Evolutionary conservation across 2,113 vertebrate genomes (phyloP).

Genomic region (Upupa epops): DNA sequence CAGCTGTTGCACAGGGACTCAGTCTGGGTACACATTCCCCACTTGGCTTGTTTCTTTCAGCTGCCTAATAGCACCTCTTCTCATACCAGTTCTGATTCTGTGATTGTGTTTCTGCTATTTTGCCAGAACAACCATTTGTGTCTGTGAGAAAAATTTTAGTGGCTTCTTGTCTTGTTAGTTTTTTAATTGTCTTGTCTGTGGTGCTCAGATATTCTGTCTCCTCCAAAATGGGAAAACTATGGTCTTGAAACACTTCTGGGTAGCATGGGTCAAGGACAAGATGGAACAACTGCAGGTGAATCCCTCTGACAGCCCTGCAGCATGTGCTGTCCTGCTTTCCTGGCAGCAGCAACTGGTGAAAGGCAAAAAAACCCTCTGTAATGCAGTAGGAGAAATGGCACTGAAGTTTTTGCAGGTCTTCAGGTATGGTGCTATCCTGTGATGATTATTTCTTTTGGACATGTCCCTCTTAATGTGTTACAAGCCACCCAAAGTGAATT

Average conservation of each 20-base stretch:
- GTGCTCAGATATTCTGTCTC: background rate
- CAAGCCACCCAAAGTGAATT: background rate
- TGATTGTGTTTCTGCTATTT: too few species aligned
- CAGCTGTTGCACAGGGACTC: background rate
- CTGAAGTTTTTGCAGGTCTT: fast-evolving
- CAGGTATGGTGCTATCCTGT: too few species aligned
- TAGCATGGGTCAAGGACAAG: background rate
- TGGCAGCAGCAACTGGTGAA: background rate
- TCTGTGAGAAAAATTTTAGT: background rate
- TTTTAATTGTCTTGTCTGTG: background rate
- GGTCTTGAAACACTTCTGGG: background rate
- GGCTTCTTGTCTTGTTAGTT: background rate
- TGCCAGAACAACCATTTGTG: background rate
- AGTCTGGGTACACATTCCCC: background rate
- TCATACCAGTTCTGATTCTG: background rate
- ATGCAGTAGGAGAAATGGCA: background rate
- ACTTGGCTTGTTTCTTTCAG: background rate
- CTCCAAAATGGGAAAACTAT: background rate
- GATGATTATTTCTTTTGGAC: background rate
- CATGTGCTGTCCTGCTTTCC: background rate
- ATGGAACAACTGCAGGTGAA: background rate
- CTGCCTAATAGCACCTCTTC: background rate
- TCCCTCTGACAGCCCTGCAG: background rate
- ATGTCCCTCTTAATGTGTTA: fast-evolving
- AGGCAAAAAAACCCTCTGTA: background rate